Percentiles rank a stretch among this genome's conserved stretches.
Conservation (phyloP, 2,113 vertebrate genomes). For the Laticauda laticaudata region DNA sequence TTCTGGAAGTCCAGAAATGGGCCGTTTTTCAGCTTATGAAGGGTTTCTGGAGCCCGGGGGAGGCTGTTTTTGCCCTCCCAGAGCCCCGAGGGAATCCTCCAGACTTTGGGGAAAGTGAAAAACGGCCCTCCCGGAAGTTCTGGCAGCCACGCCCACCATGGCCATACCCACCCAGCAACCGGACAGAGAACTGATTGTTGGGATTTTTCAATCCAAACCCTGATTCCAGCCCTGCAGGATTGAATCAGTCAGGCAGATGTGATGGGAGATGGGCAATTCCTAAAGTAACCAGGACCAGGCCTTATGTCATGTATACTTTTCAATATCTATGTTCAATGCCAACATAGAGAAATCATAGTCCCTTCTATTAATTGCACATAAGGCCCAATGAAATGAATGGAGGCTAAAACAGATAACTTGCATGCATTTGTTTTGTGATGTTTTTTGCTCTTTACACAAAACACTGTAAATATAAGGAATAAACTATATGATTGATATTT, state of each 20-base stretch:
- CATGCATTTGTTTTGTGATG: not conserved
- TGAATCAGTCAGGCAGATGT: not conserved
- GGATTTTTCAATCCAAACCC: too few relatives aligned
- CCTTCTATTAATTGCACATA: not conserved
- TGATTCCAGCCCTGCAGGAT: not conserved
- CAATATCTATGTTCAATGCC: not conserved
- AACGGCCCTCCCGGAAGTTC: too few relatives aligned
- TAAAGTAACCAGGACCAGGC: not conserved
- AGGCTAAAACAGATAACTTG: not conserved
- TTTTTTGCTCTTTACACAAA: not conserved
- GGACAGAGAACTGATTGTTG: too few relatives aligned
- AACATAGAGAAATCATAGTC: not conserved
- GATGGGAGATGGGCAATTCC: not conserved
- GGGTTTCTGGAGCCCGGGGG: too few relatives aligned
- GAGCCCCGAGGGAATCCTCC: too few relatives aligned
- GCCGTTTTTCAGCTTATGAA: too few relatives aligned
- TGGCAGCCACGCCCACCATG: too few relatives aligned
- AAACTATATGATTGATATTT: not conserved
- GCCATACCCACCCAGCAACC: too few relatives aligned
- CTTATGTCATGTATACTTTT: not conserved
- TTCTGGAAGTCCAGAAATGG: too few relatives aligned
- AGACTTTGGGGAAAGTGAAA: too few relatives aligned
- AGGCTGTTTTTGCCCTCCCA: too few relatives aligned
- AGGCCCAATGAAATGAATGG: not conserved
- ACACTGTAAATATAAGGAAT: not conserved